Percentiles rank a stretch among this genome's conserved stretches.
Evolutionary conservation across 1,140 invertebrate species (phyloP).

Genomic region (Psix sp.): DNA sequence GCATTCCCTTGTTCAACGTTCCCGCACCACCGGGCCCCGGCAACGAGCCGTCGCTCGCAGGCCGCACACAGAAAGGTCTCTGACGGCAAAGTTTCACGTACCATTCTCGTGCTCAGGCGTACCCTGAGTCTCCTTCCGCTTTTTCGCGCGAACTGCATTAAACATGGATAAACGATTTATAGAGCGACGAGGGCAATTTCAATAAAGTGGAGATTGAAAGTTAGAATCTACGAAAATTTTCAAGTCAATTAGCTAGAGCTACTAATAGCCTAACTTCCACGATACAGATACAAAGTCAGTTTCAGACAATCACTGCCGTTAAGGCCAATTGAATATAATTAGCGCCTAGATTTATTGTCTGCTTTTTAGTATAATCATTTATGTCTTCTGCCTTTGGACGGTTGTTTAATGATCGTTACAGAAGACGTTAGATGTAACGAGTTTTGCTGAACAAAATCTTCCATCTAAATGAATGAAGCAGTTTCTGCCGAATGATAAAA

Average conservation of each 20-base stretch:
- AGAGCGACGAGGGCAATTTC: constrained; percentile 54
- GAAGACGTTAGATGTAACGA: constrained; percentile 21
- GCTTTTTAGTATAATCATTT: constrained; percentile 20
- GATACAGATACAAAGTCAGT: constrained; percentile 51
- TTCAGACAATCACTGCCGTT: constrained; percentile 36
- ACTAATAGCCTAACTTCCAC: constrained; percentile 37
- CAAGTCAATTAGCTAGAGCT: constrained; percentile 52
- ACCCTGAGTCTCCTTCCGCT: constrained; percentile 50
- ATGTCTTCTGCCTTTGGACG: neutral
- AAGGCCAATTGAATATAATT: constrained; percentile 28
- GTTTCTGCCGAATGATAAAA: no score
- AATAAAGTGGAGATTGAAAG: constrained; percentile 56
- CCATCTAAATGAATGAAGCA: no score
- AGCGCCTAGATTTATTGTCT: constrained; percentile 6
- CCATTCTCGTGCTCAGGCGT: constrained; percentile 27
- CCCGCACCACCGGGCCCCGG: constrained; percentile 49
- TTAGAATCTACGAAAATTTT: constrained; percentile 48
- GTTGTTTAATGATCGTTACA: constrained; percentile 8
- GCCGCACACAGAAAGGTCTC: constrained; percentile 59
- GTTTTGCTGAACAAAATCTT: no score
- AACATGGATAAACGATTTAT: constrained; percentile 67
- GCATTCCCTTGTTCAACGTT: constrained; percentile 62
- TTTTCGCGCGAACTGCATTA: constrained; percentile 62
- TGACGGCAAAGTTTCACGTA: constrained; percentile 59
- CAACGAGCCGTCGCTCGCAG: constrained; percentile 47